These are phyloP conservation scores for Lepetodrilus schrolli DNA, from an alignment of 2,888 invertebrate genomes.

Conservation along the genomic window DNA sequence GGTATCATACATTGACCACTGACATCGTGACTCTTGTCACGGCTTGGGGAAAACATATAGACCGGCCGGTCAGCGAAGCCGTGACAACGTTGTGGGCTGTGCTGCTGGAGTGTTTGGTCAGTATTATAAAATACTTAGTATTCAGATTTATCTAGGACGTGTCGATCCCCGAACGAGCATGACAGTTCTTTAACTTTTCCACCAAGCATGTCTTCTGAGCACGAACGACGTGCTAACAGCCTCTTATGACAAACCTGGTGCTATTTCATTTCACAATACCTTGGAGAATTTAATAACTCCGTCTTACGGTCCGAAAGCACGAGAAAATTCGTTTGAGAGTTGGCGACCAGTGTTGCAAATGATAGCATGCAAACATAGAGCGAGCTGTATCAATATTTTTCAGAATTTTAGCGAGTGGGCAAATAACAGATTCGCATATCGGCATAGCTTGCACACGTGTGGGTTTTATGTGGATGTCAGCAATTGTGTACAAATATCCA, in stretches of 20 bases:
- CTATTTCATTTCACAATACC: slow-evolving; percentile 4
- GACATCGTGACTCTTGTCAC: not conserved
- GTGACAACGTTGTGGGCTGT: not conserved
- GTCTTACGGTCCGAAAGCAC: not conserved
- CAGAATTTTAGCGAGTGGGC: slow-evolving; percentile 17
- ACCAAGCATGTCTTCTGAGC: not conserved
- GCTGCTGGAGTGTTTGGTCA: not conserved
- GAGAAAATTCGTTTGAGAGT: slow-evolving; percentile 17
- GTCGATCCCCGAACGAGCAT: not conserved
- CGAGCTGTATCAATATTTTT: slow-evolving; percentile 27
- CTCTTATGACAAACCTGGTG: not conserved
- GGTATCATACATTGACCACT: too few relatives aligned
- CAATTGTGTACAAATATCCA: slow-evolving; percentile 13
- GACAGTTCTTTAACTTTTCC: not conserved
- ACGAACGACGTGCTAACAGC: not conserved
- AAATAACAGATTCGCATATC: slow-evolving; percentile 20
- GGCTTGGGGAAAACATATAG: not conserved
- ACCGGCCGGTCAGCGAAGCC: not conserved
- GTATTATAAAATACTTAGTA: not conserved
- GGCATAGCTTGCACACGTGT: slow-evolving; percentile 23
- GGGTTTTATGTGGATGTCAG: slow-evolving; percentile 21
- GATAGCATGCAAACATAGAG: slow-evolving; percentile 12
- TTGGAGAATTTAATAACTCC: not conserved
- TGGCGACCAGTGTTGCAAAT: not conserved
- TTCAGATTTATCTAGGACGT: not conserved